These are phyloP conservation scores for Paragorgia papillata DNA, from an alignment of 92 coral and sea anemone genomes.

Conservation along the genomic window DNA sequence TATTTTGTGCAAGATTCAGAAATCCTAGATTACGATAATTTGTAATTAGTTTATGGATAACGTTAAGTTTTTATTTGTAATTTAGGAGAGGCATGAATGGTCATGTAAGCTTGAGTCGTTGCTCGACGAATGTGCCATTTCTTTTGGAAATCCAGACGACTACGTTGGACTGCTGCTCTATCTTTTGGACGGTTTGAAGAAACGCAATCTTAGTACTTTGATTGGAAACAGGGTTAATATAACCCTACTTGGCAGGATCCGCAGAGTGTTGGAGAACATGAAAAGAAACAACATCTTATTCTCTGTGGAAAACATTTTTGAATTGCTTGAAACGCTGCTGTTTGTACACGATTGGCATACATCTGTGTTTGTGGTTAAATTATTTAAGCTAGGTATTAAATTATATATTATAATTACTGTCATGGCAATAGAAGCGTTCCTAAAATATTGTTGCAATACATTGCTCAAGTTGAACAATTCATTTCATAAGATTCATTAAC, in stretches of 20 bases:
- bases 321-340: constrained; percentile 59
- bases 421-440: no score
- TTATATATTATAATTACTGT: not conserved
- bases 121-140: constrained; percentile 51
- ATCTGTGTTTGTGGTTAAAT: constrained; percentile 50
- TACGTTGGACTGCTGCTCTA: constrained; percentile 55
- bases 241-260: constrained; percentile 50
- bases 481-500: no score
- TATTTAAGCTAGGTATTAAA: constrained; percentile 51
- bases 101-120: constrained; percentile 77
- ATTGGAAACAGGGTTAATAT: constrained; percentile 54
- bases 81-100: constrained; percentile 65
- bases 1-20: no score
- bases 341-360: constrained; percentile 63
- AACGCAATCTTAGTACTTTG: constrained; percentile 51
- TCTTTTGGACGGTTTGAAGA: constrained; percentile 65
- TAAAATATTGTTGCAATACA: no score
- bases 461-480: no score
- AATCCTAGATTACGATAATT: no score
- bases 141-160: constrained; percentile 46
- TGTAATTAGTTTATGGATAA: no score
- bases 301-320: constrained; percentile 56
- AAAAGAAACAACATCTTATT: constrained; percentile 52
- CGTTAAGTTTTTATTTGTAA: no score
- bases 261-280: constrained; percentile 64